These are phyloP conservation scores for Caenorhabditis wallacei DNA, from an alignment of 2,888 invertebrate genomes.

Conservation along the genomic window DNA sequence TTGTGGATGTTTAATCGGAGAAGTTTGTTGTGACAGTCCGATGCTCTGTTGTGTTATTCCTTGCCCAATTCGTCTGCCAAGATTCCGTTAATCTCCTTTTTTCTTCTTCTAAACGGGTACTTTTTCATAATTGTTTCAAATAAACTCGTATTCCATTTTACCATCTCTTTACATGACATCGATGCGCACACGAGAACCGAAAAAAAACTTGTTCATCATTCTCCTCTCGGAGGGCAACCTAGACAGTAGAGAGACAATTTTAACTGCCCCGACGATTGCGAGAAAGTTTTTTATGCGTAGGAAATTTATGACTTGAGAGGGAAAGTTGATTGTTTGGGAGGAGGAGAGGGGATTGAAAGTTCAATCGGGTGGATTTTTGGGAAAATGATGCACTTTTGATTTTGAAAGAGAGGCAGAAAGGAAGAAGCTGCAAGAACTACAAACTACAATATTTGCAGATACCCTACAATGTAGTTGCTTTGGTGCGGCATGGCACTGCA, in stretches of 20 bases:
- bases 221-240: conserved; percentile 23
- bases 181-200: conserved; percentile 27
- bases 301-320: neutral
- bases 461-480: no score
- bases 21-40: conserved; percentile 73
- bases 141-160: neutral
- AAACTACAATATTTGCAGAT: no score
- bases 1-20: conserved; percentile 79
- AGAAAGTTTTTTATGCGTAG: conserved; percentile 6
- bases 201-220: conserved; percentile 51
- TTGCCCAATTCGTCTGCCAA: conserved; percentile 70
- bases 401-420: no score
- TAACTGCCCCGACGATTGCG: conserved; percentile 27
- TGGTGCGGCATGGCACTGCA: no score
- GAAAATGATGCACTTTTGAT: no score
- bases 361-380: no score
- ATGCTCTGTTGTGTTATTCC: conserved; percentile 74
- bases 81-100: conserved; percentile 56
- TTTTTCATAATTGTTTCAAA: neutral
- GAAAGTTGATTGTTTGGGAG: conserved; percentile 12
- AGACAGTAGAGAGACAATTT: conserved; percentile 35
- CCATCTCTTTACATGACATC: conserved; percentile 23
- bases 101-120: conserved; percentile 28
- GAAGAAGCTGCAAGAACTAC: no score
- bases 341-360: no score